phyloP scores from a whole-genome alignment of 2,113 vertebrate genomes.

The Cynoglossus semilaevis region DNA sequence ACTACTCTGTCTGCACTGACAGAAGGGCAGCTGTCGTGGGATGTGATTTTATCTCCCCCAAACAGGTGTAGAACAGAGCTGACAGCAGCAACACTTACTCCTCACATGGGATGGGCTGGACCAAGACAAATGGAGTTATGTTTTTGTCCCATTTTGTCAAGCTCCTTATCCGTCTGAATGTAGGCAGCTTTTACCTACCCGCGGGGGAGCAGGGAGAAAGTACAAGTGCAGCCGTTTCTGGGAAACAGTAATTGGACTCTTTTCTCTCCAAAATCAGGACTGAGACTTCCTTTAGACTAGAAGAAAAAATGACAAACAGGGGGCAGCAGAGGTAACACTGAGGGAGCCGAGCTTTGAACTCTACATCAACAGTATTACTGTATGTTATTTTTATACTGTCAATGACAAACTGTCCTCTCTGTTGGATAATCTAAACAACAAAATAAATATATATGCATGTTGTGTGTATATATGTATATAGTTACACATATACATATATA shows the following conservation, averaged over 20 bases:
- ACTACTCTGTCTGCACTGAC: constrained; percentile 34
- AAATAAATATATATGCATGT: too few relatives aligned
- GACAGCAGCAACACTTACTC: constrained; percentile 62
- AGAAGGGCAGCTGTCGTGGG: constrained; percentile 68
- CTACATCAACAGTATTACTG: constrained; percentile 43
- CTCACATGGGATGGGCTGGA: constrained; percentile 59
- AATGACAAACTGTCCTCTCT: constrained; percentile 52
- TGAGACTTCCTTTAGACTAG: constrained; percentile 32
- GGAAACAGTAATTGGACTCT: constrained; percentile 47
- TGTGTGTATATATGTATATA: too few relatives aligned
- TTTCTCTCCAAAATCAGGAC: constrained; percentile 33
- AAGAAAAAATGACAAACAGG: constrained; percentile 15
- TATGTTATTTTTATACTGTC: constrained; percentile 21
- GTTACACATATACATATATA: too few relatives aligned
- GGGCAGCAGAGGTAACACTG: constrained; percentile 33
- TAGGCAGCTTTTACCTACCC: constrained; percentile 41
- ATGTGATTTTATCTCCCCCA: constrained; percentile 67
- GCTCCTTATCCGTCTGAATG: constrained; percentile 64
- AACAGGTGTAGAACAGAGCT: constrained; percentile 66
- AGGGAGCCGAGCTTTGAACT: constrained; percentile 42
- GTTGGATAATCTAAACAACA: constrained; percentile 22
- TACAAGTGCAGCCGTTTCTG: constrained; percentile 36
- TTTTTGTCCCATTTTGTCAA: constrained; percentile 61
- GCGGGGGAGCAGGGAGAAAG: constrained; percentile 9
- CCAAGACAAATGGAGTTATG: constrained; percentile 73